Conservation (phyloP, 2,113 vertebrate genomes). For the Riparia riparia region DNA sequence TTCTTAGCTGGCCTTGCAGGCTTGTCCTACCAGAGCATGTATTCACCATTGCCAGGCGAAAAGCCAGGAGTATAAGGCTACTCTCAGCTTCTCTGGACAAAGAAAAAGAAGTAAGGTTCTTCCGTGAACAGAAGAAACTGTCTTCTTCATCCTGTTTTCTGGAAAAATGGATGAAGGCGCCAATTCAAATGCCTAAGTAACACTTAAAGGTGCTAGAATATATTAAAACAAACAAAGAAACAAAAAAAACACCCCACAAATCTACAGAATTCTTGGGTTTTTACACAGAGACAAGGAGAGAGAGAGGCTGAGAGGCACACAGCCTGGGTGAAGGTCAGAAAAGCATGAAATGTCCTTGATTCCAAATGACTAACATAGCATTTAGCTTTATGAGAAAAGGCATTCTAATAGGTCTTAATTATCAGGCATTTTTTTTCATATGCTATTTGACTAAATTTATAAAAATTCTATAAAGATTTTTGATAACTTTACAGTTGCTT, state of each 20-base stretch:
- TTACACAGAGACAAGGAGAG: neutral
- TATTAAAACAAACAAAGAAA: too few species aligned
- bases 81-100: neutral
- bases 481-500: neutral
- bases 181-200: neutral
- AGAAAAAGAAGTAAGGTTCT: neutral
- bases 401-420: neutral
- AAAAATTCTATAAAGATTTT: neutral
- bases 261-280: neutral
- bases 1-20: neutral
- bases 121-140: neutral
- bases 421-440: neutral
- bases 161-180: neutral
- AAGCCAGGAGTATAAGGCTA: neutral
- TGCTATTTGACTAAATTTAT: neutral
- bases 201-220: neutral
- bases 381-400: neutral
- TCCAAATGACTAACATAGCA: neutral
- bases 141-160: neutral
- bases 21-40: fast-evolving
- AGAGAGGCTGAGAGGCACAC: fast-evolving
- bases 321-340: neutral
- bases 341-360: neutral
- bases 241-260: too few species aligned
- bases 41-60: neutral